Evolutionary conservation across 2,888 invertebrate species (phyloP).

Genomic region (Aromia moschata): DNA sequence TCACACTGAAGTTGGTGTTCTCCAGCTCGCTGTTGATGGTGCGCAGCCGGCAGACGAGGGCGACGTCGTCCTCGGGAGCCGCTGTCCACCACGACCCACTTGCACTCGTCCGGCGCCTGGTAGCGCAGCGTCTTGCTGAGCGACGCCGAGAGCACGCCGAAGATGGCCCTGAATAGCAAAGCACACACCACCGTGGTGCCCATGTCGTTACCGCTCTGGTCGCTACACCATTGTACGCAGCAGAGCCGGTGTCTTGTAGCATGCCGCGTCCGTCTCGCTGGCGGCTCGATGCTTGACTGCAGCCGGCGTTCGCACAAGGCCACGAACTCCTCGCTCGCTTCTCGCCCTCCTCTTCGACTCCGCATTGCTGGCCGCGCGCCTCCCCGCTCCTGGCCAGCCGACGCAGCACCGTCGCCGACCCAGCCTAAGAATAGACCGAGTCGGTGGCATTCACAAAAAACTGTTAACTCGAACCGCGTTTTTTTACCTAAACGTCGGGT

Average conservation of each 20-base stretch:
- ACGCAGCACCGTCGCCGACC: too few relatives aligned
- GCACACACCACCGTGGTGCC: constrained; percentile 69
- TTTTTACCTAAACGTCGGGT: constrained; percentile 57
- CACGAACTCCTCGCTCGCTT: constrained; percentile 60
- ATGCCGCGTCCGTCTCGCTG: constrained; percentile 68
- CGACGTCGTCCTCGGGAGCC: constrained; percentile 71
- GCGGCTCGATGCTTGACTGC: constrained; percentile 68
- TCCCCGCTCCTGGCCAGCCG: constrained; percentile 58
- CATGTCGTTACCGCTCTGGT: constrained; percentile 51
- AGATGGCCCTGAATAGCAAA: constrained; percentile 69
- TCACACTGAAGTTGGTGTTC: constrained; percentile 84
- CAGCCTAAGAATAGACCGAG: constrained; percentile 58
- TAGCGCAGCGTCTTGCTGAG: constrained; percentile 73
- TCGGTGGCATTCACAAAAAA: constrained; percentile 64
- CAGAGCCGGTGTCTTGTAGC: constrained; percentile 52
- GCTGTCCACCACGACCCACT: constrained; percentile 77
- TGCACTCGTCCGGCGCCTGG: constrained; percentile 84
- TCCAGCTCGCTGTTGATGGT: constrained; percentile 85
- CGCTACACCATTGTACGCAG: constrained; percentile 55
- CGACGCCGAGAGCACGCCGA: constrained; percentile 70
- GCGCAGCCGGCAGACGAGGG: constrained; percentile 76
- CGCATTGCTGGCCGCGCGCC: constrained; percentile 31
- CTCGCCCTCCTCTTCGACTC: constrained; percentile 56
- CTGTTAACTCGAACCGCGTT: constrained; percentile 55
- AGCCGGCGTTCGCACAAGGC: constrained; percentile 63